Evolutionary conservation across 1,140 invertebrate species (phyloP).

Genomic region (Heliconius nattereri): DNA sequence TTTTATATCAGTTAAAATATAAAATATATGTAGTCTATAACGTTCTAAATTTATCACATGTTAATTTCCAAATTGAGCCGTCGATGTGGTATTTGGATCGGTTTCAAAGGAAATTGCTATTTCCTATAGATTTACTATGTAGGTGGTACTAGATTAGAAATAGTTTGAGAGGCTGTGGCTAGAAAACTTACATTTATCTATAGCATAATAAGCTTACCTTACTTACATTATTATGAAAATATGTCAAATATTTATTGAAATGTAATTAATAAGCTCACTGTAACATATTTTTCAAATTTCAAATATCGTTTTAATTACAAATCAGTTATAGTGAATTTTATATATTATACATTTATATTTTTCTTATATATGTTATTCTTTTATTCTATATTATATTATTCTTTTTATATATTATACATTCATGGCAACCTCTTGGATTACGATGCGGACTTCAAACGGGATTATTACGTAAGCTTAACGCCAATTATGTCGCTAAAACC

Average conservation of each 20-base stretch:
- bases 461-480: conserved; percentile 17
- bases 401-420: neutral
- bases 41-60: conserved; percentile 14
- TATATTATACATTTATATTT: neutral
- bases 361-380: no score
- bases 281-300: neutral
- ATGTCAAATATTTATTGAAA: neutral
- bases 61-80: conserved; percentile 20
- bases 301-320: neutral
- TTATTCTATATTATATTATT: no score
- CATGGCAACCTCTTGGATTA: neutral
- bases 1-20: neutral
- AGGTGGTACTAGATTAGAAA: conserved; percentile 9
- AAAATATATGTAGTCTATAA: neutral
- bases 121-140: conserved; percentile 33
- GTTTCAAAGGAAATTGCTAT: conserved; percentile 54
- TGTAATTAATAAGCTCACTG: neutral
- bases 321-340: neutral
- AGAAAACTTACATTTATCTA: neutral
- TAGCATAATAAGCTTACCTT: neutral
- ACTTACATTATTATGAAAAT: neutral
- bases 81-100: conserved; percentile 37
- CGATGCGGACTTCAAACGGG: conserved; percentile 6
- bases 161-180: neutral
- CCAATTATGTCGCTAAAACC: conserved; percentile 11